Percentiles rank a stretch among this genome's conserved stretches.
These are phyloP conservation scores for Phortica variegata DNA, from an alignment of 1,140 invertebrate species.

Conservation along the genomic window DNA sequence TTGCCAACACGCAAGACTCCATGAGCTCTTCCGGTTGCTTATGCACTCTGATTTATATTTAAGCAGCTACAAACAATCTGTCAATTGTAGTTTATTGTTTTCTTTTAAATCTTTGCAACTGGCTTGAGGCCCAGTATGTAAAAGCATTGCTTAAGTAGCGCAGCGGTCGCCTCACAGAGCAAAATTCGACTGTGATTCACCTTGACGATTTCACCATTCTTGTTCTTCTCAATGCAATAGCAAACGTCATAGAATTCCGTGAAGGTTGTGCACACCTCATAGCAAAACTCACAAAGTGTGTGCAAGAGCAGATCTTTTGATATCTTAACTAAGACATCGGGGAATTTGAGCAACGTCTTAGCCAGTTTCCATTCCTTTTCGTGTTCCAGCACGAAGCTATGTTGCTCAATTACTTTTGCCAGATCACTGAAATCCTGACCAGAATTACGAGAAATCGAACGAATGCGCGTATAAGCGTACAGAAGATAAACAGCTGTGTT, in stretches of 20 bases:
- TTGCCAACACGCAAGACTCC: background rate
- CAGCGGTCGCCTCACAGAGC: constrained; percentile 89
- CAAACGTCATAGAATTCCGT: constrained; percentile 98
- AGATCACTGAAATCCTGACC: constrained; percentile 65
- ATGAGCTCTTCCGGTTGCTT: too few relatives aligned
- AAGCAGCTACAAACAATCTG: background rate
- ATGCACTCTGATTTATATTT: too few relatives aligned
- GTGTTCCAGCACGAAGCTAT: constrained; percentile 69
- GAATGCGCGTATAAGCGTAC: constrained; percentile 93
- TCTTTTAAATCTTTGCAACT: constrained; percentile 80
- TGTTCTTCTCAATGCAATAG: constrained; percentile 95
- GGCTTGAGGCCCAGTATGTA: constrained; percentile 89
- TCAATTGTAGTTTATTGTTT: background rate
- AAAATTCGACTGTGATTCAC: constrained; percentile 86
- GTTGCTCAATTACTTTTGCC: constrained; percentile 57
- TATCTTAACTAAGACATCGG: constrained; percentile 84
- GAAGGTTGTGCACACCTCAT: constrained; percentile 90
- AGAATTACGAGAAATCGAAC: constrained; percentile 83
- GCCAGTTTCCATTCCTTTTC: constrained; percentile 94
- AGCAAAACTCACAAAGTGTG: constrained; percentile 92
- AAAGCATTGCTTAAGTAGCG: constrained; percentile 84
- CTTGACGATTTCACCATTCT: constrained; percentile 72
- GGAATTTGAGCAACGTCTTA: constrained; percentile 82
- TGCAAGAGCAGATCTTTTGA: constrained; percentile 85
- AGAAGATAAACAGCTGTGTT: constrained; percentile 98